Base-by-base conservation (phyloP, 2,113 vertebrate species). In the Plecotus auritus region DNA sequence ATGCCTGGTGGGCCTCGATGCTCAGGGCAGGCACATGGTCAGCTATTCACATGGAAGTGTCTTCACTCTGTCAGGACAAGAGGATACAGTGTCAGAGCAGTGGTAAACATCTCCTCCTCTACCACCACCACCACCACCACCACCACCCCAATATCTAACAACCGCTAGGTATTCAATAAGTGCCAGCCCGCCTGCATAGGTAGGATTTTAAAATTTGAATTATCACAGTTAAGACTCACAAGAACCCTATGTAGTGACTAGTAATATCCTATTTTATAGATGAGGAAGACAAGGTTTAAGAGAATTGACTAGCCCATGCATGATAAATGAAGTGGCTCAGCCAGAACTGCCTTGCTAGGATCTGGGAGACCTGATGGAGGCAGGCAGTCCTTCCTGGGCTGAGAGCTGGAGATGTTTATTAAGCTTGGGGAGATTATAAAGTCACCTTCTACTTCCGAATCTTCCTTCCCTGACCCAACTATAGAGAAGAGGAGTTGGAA, bases 21-120 rank as follows among this genome's bases (percentile, higher is more conserved):
- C 88, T 97, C 95, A 97, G 96, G 90, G 82, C 92, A 95, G 95
- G 90, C 72, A 88, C 97, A 97, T 97, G 95, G 92, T 96, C 69
- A 82, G 88, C 16, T 16, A 85, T 81, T 94, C 95, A 28, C 32
- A 76, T 37, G 69, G 77, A 96, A 97, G 78, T 11, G 64, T 96
- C 90, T 97, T 96, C 93, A 96, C 95, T 96, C 97, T 97, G 96
- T 88, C 2, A 8, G 88, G 78, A 91, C 30, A 95, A 95, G 82
- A 90, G 54, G 61, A 82, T 9, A 84, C 37, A 91, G 78, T 56
- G 59, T 97, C 82, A 97, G 90, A 23, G 72, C 32, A 42, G 42
- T 4, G n/a, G 42, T 32, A 26, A 84, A 51, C 32, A 37, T 22
- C 20, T 0, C 37, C 9, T 4, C 47, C 42, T 42, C 16, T 20